Percentiles rank a stretch among this genome's conserved stretches.
Evolutionary conservation across 1,140 invertebrate species (phyloP).

Genomic region (Nymphalis io): DNA sequence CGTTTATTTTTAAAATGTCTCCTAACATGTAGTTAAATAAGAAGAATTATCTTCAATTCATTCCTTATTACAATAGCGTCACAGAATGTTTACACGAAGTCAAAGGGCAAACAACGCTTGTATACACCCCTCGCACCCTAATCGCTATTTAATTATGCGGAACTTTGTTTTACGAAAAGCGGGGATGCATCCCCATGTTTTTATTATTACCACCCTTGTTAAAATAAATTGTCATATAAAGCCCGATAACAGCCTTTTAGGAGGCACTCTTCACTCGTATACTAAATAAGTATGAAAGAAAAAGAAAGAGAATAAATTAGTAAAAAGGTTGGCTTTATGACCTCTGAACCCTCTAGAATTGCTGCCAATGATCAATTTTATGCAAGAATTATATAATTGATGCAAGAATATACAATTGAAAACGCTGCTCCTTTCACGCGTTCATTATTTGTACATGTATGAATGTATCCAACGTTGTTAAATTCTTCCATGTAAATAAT

Average conservation of each 20-base stretch:
- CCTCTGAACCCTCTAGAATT: not conserved
- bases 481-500: no score
- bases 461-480: no score
- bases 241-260: conserved; percentile 23
- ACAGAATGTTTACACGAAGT: not conserved
- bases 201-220: conserved; percentile 48
- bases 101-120: conserved; percentile 10
- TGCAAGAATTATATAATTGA: no score
- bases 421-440: no score
- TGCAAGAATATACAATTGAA: no score
- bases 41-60: not conserved
- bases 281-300: not conserved
- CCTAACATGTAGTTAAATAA: no score
- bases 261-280: not conserved
- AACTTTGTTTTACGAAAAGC: conserved; percentile 50
- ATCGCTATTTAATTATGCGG: conserved; percentile 71
- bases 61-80: not conserved
- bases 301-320: not conserved
- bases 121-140: conserved; percentile 43
- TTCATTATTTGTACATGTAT: no score
- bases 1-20: no score
- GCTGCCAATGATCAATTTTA: no score
- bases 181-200: conserved; percentile 51
- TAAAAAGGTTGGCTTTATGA: not conserved
- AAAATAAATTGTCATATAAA: conserved; percentile 53